Conservation (phyloP, 2,888 invertebrate genomes). For the Sesia apiformis region DNA sequence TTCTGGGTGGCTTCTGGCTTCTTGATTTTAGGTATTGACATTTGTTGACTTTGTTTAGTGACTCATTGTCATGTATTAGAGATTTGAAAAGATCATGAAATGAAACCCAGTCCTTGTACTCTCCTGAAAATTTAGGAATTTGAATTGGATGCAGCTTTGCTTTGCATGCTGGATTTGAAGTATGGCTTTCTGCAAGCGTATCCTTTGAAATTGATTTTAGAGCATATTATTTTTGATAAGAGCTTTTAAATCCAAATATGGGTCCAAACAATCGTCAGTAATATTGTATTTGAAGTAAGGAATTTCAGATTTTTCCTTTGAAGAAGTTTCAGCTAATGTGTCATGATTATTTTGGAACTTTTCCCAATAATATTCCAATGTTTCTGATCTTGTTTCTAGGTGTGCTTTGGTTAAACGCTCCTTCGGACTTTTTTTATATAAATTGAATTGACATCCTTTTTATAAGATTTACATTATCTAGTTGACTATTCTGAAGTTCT, state of each 20-base stretch:
- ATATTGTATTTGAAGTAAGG: background rate
- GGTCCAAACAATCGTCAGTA: background rate
- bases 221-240: background rate
- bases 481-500: background rate
- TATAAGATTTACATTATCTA: background rate
- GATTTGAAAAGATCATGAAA: background rate
- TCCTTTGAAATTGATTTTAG: too few relatives aligned
- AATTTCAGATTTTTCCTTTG: background rate
- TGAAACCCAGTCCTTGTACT: background rate
- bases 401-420: background rate
- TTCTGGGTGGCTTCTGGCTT: too few relatives aligned
- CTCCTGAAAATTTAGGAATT: background rate
- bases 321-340: background rate
- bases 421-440: background rate
- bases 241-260: background rate
- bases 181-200: too few relatives aligned
- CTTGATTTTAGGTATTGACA: background rate
- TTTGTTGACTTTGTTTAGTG: background rate
- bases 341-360: background rate
- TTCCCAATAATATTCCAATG: background rate
- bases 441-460: background rate
- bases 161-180: too few relatives aligned
- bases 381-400: background rate
- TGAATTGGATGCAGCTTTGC: background rate
- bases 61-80: background rate